These are phyloP conservation scores for Sander vitreus DNA, from an alignment of 2,113 vertebrate genomes.

Conservation along the genomic window DNA sequence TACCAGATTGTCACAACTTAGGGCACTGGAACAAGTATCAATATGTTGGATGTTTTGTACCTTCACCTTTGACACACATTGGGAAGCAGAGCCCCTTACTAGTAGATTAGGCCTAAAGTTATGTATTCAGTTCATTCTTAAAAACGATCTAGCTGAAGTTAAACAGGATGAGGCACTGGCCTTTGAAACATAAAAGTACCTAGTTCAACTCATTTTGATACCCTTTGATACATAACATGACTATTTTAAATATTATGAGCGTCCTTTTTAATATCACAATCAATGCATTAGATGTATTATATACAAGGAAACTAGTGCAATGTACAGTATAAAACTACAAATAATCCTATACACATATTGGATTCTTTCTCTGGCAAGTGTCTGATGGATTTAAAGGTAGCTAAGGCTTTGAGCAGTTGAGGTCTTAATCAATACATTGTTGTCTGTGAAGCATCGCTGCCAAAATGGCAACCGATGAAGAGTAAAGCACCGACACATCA, in stretches of 20 bases:
- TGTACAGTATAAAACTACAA: background rate
- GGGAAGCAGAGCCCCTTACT: background rate
- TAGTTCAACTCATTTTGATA: background rate
- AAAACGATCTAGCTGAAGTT: background rate
- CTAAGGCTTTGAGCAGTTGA: background rate
- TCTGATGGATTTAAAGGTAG: constrained; percentile 31
- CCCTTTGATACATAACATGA: background rate
- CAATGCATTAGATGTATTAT: background rate
- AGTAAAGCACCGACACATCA: constrained; percentile 30
- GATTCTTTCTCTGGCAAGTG: background rate
- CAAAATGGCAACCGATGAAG: constrained; percentile 44
- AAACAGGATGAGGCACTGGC: background rate
- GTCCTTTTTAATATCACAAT: background rate
- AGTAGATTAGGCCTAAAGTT: constrained; percentile 40
- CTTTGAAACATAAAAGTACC: background rate
- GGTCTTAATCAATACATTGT: constrained; percentile 39
- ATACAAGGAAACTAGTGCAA: background rate
- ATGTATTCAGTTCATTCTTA: constrained; percentile 24
- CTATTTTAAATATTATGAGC: background rate
- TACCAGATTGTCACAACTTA: constrained; percentile 25
- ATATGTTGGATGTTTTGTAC: constrained; percentile 24
- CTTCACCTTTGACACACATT: constrained; percentile 47
- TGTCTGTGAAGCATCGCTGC: constrained; percentile 23
- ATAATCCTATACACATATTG: background rate
- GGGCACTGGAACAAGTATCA: constrained; percentile 30